Base-by-base conservation (phyloP, 2,113 vertebrate species). In the Hassar affinis region DNA sequence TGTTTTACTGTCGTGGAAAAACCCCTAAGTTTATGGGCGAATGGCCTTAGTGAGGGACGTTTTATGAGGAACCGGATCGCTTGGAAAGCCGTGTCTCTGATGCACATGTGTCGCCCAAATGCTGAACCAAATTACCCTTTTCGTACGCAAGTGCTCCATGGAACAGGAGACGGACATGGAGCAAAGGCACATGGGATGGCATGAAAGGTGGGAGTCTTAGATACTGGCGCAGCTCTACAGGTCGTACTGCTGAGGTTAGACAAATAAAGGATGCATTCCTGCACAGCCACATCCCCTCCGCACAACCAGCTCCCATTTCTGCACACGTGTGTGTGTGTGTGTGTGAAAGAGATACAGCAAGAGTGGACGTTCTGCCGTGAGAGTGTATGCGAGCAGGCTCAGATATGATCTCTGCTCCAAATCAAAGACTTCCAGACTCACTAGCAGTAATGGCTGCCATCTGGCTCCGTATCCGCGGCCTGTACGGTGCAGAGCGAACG, bases 371-470 rank as follows among this genome's bases (percentile, higher is more conserved):
- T 82, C 68, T 78, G 74, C 61, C 59, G 57, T 82, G 74, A 56
- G 64, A 79, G 51, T 68, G 71, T 69, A 72, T 79, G 57, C 66
- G 68, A 71, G 38, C 18, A 66, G 49, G 33, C 68, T 59, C 68
- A 89, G 89, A 91, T 90, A 85, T 81, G 85, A 91, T 91, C 90
- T 91, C 80, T 68, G 51, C 86, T 89, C 83, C 87, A 91, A 93
- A 93, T 92, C 90, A 92, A 93, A 92, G 90, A 90, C 90, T 92
- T 93, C 91, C 91, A 89, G 88, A 85, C 87, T 89, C 88, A 87
- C 88, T 91, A 85, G 88, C 89, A 85, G 88, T 83, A 92, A 93
- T 90, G 86, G 81, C 84, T 80, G 87, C 90, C 92, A 91, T 91
- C 87, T 94, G 93, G 82, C 66, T 84, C 15, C 77, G 85, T 88